phyloP scores from a whole-genome alignment of 2,888 invertebrate species.

The Acanthosoma haemorrhoidale region DNA sequence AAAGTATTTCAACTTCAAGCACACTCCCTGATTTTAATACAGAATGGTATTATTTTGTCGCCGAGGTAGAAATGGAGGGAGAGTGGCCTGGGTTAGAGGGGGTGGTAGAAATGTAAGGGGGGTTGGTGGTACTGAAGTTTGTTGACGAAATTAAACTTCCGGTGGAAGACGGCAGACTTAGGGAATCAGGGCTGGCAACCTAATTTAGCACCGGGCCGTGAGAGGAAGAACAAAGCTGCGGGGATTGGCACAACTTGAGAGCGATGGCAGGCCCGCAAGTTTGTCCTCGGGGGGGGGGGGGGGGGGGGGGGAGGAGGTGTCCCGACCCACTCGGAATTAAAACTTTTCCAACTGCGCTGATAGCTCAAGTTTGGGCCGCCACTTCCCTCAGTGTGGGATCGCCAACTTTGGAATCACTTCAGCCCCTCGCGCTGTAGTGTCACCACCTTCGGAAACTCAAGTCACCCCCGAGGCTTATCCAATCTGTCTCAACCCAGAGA shows the following conservation, averaged over 20 bases:
- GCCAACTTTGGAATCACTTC: background rate
- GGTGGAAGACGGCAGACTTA: conserved; percentile 11
- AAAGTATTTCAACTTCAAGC: no score
- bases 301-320: background rate
- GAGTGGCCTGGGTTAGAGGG: no score
- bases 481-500: no score
- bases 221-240: conserved; percentile 9
- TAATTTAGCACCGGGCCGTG: conserved; percentile 8
- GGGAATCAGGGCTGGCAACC: conserved; percentile 21
- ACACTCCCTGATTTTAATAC: no score
- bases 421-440: background rate
- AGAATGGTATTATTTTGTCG: no score
- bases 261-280: no score
- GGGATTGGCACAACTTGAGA: conserved; percentile 9
- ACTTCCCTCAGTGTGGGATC: background rate
- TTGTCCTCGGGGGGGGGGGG: background rate
- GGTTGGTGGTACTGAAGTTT: background rate
- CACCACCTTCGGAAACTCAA: no score
- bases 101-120: background rate
- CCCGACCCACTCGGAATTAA: conserved; percentile 3
- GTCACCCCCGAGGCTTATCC: no score
- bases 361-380: background rate
- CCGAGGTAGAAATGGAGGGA: no score
- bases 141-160: conserved; percentile 24
- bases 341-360: background rate